Evolutionary conservation across 2,888 invertebrate genomes (phyloP).

Genomic region (Herminia tarsipennalis): DNA sequence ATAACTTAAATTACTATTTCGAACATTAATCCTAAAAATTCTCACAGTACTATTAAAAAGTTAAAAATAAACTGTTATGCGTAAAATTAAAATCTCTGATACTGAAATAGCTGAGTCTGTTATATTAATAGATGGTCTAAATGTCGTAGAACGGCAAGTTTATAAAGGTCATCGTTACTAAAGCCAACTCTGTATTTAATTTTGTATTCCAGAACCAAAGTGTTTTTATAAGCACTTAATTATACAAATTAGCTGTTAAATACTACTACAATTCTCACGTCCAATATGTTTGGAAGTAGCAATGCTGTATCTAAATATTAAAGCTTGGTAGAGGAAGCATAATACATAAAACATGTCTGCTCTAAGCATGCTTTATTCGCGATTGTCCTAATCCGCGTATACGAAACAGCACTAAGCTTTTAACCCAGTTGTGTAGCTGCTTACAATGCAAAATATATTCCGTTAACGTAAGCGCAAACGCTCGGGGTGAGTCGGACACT

Average conservation of each 20-base stretch:
- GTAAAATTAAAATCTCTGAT: not conserved
- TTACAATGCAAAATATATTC: conserved; percentile 66
- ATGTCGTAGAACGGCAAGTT: conserved; percentile 19
- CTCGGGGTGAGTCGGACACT: conserved; percentile 49
- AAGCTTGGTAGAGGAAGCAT: too few relatives aligned
- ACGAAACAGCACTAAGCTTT: conserved; percentile 70
- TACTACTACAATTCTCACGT: too few relatives aligned
- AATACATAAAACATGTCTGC: conserved; percentile 6
- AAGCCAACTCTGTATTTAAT: too few relatives aligned
- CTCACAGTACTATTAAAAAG: not conserved
- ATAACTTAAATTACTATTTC: too few relatives aligned
- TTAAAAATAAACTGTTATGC: not conserved
- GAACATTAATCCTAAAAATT: too few relatives aligned
- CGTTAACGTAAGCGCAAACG: conserved; percentile 56
- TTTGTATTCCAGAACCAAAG: too few relatives aligned
- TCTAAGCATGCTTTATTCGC: conserved; percentile 32
- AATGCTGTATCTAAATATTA: too few relatives aligned
- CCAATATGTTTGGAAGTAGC: too few relatives aligned
- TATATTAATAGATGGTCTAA: conserved; percentile 21
- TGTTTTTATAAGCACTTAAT: too few relatives aligned
- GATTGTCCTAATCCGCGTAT: conserved; percentile 38
- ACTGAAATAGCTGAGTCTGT: not conserved
- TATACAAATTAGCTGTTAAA: too few relatives aligned
- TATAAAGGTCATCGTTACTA: conserved; percentile 22
- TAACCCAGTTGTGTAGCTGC: conserved; percentile 64